phyloP scores from a whole-genome alignment of 2,888 invertebrate species.

The Stenurella melanura region DNA sequence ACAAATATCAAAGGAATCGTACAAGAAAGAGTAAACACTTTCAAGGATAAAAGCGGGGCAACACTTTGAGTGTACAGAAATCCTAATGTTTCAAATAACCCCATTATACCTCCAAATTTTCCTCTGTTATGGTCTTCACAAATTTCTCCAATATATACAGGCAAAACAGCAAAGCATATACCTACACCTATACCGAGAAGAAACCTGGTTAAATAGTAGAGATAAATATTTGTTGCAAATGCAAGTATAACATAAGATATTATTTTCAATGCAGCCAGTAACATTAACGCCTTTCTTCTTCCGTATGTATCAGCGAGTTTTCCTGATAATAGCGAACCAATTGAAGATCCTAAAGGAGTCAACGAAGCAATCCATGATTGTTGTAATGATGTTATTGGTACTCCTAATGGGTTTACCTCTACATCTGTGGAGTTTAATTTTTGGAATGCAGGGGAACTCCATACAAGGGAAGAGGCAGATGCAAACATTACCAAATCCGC shows the following conservation, averaged over 20 bases:
- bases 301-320: slow-evolving; percentile 69
- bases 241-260: slow-evolving; percentile 68
- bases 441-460: slow-evolving; percentile 54
- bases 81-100: slow-evolving; percentile 46
- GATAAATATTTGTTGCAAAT: slow-evolving; percentile 44
- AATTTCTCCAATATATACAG: slow-evolving; percentile 91
- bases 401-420: slow-evolving; percentile 49
- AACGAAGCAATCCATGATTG: slow-evolving; percentile 53
- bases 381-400: slow-evolving; percentile 45
- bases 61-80: slow-evolving; percentile 48
- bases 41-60: slow-evolving; percentile 51
- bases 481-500: slow-evolving; percentile 38
- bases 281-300: slow-evolving; percentile 80
- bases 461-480: slow-evolving; percentile 42
- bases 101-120: slow-evolving; percentile 76
- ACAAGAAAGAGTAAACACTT: slow-evolving; percentile 48
- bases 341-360: slow-evolving; percentile 47
- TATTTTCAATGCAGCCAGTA: slow-evolving; percentile 79
- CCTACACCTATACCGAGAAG: slow-evolving; percentile 80
- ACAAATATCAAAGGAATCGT: slow-evolving; percentile 47
- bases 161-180: slow-evolving; percentile 81
- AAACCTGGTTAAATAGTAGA: slow-evolving; percentile 75
- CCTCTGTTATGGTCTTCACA: slow-evolving; percentile 86
- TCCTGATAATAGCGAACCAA: slow-evolving; percentile 53
- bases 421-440: slow-evolving; percentile 42